Base-by-base conservation (phyloP, 2,888 invertebrate genomes). In the Phanerotoma sp. region DNA sequence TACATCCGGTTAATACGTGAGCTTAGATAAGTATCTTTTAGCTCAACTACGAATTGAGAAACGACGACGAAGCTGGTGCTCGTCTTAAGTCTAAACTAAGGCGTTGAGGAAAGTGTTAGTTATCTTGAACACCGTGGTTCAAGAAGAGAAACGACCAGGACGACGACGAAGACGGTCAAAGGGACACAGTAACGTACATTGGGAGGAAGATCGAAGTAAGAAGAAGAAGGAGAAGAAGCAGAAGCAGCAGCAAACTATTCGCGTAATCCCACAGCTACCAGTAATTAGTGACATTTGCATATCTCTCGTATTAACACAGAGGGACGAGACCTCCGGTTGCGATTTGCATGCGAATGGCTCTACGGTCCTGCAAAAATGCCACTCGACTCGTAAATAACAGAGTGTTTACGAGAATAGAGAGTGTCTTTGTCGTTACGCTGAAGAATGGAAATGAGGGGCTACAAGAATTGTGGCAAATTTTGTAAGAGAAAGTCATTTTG, bases 231-330 rank as follows among this genome's bases (percentile, higher is more conserved):
- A 41, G 21, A 30, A 33, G 41, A 40, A 42, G 54, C 38, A 42
- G 41, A 40, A 54, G 25, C 33, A 32, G 47, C 41, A 35, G 21
- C 42, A 18, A 46, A 56, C 45, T 37, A 48, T 57, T 52, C 52
- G 57, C 70, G 73, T 68, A 72, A 74, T 71, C 63, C 64, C 62
- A 66, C 60, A 62, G 67, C 64, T 70, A 67, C 69, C 66, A 66
- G 71, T 73, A 75, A 75, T 75, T 74, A 74, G 73, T 66, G 67
- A 63, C 65, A 75, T 75, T 75, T 74, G 73, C 75, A 75, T 75
- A 75, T 71, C 72, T 71, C 66, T 55, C 60, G 61, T 60, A 64
- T 62, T 63, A 64, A 63, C 58, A 48, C 56, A 51, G 52, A 44
- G 41, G 42, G 50, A 45, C 22, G 35, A 53, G 50, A 48, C 46